Evolutionary conservation across 2,888 invertebrate species (phyloP), one percentile per base, ranked within the genome.

Genomic region (Scrobipalpa atriplicella): DNA sequence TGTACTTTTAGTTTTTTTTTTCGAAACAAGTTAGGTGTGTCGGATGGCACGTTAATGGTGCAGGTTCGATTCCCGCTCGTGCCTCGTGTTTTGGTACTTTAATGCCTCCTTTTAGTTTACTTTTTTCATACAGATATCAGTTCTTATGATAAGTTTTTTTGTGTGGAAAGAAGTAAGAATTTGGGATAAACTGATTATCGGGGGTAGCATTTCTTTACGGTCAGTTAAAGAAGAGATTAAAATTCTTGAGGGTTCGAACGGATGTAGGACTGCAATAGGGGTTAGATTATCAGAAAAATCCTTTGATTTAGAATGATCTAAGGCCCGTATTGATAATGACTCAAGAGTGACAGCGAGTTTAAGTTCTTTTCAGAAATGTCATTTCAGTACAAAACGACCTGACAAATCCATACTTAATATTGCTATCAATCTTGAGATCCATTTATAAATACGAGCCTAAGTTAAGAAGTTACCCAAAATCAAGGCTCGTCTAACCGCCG

Each of bases 1-100:
- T 58, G 58, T 58, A 83, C 83, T 58, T 58, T 67, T 43, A 67
- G 73, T 75, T 74, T 69, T 69, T 83, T 88, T 85, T 86, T 83
- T 78, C 73, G 2, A 71, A 73, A 75, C 75, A 81, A 81, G 82
- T 85, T 86, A 83, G 87, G 88, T 81, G 88, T 85, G 83, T 78
- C 81, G 74, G 58, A 29, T 38, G 84, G 81, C 79, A 76, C 84
- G 81, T 78, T 87, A 89, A 90, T 89, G 83, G 83, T 76, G 69
- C 84, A 80, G 85, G 86, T 86, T 88, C 81, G 84, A 83, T 83
- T 84, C 84, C 79, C 74, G 83, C 86, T 87, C 90, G 90, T 89
- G 90, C 88, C 75, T 75, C 79, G 72, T 76, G 81, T 82, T 85
- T 82, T 76, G 81, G 82, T 81, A 83, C 85, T 82, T 84, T 84